phyloP scores from a whole-genome alignment of 2,113 vertebrate genomes.

The Neotoma lepida region DNA sequence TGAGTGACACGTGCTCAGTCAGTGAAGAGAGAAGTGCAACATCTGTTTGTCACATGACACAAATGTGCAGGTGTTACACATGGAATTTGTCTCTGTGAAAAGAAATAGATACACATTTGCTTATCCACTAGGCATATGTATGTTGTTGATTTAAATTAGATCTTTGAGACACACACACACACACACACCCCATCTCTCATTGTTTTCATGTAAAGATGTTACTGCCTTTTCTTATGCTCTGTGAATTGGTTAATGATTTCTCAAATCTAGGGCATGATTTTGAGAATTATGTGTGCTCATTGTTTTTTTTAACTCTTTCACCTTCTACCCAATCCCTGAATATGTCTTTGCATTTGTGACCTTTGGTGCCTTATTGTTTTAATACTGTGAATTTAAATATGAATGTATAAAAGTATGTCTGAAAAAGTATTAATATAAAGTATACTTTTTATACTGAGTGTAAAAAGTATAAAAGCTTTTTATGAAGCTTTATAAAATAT shows the following conservation, averaged over 20 bases:
- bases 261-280: not conserved
- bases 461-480: too few relatives aligned
- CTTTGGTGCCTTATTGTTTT: slow-evolving; percentile 8
- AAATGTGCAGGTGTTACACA: not conserved
- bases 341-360: not conserved
- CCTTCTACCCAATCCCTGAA: not conserved
- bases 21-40: not conserved
- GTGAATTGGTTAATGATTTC: not conserved
- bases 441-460: too few relatives aligned
- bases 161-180: not conserved
- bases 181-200: not conserved
- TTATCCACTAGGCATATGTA: not conserved
- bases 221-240: not conserved
- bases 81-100: not conserved
- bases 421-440: slow-evolving; percentile 18
- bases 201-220: slow-evolving; percentile 22
- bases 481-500: not conserved
- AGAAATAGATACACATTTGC: not conserved
- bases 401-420: not conserved
- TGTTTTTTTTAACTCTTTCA: not conserved
- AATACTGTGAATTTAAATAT: not conserved
- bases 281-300: not conserved
- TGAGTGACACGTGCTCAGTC: slow-evolving; percentile 57
- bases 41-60: not conserved
- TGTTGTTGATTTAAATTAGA: not conserved